Evolutionary conservation across 2,797 vertebrate genomes (phyloP).

Genomic region (Scomberomorus guttatus): DNA sequence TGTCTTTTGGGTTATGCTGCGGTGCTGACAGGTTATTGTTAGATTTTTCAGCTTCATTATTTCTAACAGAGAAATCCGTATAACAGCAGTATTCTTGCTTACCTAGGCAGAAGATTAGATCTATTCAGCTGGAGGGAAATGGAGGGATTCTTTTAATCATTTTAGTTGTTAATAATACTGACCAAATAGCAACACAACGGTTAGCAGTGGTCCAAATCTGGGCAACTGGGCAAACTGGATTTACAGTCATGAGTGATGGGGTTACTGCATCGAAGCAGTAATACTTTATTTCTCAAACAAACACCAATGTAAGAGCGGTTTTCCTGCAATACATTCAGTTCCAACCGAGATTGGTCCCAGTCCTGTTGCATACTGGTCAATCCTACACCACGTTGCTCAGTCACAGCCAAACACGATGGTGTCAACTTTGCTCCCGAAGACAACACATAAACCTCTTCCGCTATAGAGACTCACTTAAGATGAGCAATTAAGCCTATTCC

Average conservation of each 20-base stretch:
- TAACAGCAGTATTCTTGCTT: constrained; percentile 8
- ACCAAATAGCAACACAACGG: background rate
- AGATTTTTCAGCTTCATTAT: constrained; percentile 6
- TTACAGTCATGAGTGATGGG: too few relatives aligned
- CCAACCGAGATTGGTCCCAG: background rate
- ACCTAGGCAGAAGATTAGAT: constrained; percentile 12
- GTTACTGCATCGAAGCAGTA: background rate
- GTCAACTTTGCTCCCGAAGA: constrained; percentile 15
- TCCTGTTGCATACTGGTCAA: background rate
- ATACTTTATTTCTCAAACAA: background rate
- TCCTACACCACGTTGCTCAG: background rate
- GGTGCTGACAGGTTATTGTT: background rate
- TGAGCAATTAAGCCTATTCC: constrained; percentile 64
- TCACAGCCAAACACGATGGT: background rate
- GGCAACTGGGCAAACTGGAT: background rate
- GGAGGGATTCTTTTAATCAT: background rate
- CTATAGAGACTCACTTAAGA: constrained; percentile 40
- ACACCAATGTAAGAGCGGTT: background rate
- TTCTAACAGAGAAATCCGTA: constrained; percentile 7
- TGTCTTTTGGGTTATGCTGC: background rate
- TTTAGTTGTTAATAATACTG: background rate
- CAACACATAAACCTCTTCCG: constrained; percentile 10
- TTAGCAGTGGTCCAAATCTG: background rate
- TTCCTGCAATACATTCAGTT: background rate
- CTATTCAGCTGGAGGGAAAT: background rate